phyloP scores from a whole-genome alignment of 2,888 invertebrate genomes.

The Catocala sponsa region DNA sequence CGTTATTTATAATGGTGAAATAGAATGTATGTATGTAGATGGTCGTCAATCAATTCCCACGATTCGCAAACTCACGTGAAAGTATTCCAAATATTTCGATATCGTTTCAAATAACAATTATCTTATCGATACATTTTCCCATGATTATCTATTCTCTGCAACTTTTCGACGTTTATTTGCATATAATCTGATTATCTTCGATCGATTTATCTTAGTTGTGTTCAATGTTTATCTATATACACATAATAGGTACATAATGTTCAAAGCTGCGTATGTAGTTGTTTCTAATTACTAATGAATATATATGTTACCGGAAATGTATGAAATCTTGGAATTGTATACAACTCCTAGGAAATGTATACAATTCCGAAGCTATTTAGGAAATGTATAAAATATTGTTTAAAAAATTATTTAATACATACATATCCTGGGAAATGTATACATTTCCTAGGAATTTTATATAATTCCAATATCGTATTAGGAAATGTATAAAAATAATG shows the following conservation, averaged over 20 bases:
- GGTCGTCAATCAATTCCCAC: conserved; percentile 74
- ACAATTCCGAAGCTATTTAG: no score
- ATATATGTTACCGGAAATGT: no score
- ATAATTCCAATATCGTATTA: no score
- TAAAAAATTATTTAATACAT: no score
- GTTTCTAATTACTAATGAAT: not conserved
- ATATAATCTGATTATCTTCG: conserved; percentile 58
- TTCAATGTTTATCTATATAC: conserved; percentile 4
- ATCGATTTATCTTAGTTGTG: conserved; percentile 32
- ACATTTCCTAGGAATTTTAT: no score
- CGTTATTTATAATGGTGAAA: conserved; percentile 54
- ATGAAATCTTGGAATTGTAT: no score
- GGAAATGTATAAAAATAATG: no score
- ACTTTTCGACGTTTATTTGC: conserved; percentile 65
- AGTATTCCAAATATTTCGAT: conserved; percentile 68
- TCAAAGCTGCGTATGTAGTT: not conserved
- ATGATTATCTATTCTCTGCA: conserved; percentile 64
- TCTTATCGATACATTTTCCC: conserved; percentile 76
- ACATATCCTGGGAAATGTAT: no score
- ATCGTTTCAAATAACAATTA: conserved; percentile 65
- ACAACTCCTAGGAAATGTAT: no score
- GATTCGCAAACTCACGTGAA: conserved; percentile 70
- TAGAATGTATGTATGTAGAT: conserved; percentile 65
- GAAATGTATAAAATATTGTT: no score
- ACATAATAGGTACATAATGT: conserved; percentile 3